These are phyloP conservation scores for Hydrolagus affinis DNA, from an alignment of 2,113 vertebrate species.

Conservation along the genomic window DNA sequence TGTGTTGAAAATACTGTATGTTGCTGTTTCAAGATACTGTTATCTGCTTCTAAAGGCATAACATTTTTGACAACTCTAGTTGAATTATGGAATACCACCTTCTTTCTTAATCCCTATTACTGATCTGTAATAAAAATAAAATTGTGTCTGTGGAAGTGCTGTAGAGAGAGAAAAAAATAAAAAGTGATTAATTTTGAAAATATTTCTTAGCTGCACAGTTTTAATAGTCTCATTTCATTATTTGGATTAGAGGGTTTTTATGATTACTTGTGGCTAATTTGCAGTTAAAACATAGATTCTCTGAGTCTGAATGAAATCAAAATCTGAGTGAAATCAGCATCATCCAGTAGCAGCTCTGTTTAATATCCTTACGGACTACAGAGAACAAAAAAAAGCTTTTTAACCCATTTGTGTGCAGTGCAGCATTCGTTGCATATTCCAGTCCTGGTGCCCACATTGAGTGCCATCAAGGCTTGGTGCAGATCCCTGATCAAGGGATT, in stretches of 20 bases:
- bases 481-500: background rate
- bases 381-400: background rate
- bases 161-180: background rate
- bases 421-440: background rate
- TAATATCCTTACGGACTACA: background rate
- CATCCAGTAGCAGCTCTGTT: background rate
- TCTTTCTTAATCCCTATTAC: conserved; percentile 27
- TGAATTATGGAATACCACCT: conserved; percentile 22
- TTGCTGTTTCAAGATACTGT: background rate
- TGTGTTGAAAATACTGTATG: background rate
- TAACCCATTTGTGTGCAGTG: background rate
- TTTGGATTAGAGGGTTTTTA: conserved; percentile 24
- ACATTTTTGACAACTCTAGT: conserved; percentile 14
- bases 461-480: background rate
- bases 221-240: conserved; percentile 26
- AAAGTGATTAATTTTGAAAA: conserved; percentile 7
- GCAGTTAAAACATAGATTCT: background rate
- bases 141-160: conserved; percentile 10
- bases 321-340: conserved; percentile 17
- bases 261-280: conserved; percentile 20
- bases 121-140: conserved; percentile 31
- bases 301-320: conserved; percentile 14
- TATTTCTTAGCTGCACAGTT: conserved; percentile 14
- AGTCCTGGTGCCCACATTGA: background rate
- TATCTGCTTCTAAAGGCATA: background rate